These are phyloP conservation scores for Pterophyllum scalare DNA, from an alignment of 2,113 vertebrate species.

Conservation along the genomic window DNA sequence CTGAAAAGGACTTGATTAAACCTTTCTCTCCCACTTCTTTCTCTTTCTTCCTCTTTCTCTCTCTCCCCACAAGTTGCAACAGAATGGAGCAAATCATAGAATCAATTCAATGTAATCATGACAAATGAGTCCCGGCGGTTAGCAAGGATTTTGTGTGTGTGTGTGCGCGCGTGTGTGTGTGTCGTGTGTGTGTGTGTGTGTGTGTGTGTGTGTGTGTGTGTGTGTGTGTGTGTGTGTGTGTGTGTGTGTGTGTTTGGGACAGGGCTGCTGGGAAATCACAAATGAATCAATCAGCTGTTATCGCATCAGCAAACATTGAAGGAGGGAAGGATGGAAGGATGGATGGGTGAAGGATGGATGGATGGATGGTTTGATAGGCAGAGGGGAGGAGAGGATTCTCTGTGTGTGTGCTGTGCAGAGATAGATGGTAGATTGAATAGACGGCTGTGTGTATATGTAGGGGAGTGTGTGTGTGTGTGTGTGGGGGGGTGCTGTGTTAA, in stretches of 20 bases:
- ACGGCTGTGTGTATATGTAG: conserved; percentile 56
- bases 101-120: conserved; percentile 83
- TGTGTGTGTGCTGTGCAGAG: conserved; percentile 40
- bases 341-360: conserved; percentile 58
- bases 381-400: conserved; percentile 56
- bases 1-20: conserved; percentile 76
- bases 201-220: conserved; percentile 27
- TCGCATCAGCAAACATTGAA: conserved; percentile 70
- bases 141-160: conserved; percentile 36
- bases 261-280: conserved; percentile 76
- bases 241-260: conserved; percentile 35
- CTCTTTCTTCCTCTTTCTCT: conserved; percentile 13
- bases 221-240: conserved; percentile 2
- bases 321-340: conserved; percentile 44
- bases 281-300: conserved; percentile 83
- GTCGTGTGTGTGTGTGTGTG: conserved; percentile 28
- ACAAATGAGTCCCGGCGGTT: conserved; percentile 80
- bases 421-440: conserved; percentile 71
- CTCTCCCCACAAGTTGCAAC: conserved; percentile 34
- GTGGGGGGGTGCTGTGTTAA: conserved; percentile 78
- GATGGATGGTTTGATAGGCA: conserved; percentile 64
- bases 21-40: conserved; percentile 32
- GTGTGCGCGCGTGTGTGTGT: conserved; percentile 7
- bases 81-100: conserved; percentile 79
- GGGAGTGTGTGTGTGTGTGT: too few species aligned